Conservation (phyloP, 2,113 vertebrate genomes). For the Donacobius atricapilla region DNA sequence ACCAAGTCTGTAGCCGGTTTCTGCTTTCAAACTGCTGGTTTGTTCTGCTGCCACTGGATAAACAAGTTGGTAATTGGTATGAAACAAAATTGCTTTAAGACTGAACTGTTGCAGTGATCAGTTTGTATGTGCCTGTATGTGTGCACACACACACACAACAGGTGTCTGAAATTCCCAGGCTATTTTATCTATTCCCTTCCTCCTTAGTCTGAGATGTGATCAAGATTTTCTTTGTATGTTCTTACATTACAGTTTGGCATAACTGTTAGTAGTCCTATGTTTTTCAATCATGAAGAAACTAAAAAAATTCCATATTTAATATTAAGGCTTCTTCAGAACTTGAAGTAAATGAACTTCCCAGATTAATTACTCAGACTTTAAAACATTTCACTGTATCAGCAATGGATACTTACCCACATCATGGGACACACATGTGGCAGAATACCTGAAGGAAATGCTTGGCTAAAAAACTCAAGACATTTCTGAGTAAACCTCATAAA, state of each 20-base stretch:
- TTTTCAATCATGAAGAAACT: neutral
- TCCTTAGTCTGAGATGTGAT: neutral
- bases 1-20: neutral
- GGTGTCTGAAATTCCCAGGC: neutral
- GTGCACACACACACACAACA: neutral
- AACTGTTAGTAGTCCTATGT: neutral
- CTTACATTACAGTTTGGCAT: neutral
- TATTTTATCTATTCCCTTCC: neutral
- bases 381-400: neutral
- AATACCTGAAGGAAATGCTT: neutral
- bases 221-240: neutral
- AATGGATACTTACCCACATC: neutral
- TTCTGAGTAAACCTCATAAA: neutral
- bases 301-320: neutral
- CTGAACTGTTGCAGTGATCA: neutral
- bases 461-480: neutral
- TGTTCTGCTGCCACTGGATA: neutral
- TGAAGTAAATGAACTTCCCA: neutral
- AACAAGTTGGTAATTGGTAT: neutral
- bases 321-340: neutral
- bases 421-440: neutral
- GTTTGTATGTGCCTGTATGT: neutral
- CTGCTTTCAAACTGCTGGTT: neutral
- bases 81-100: neutral
- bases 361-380: neutral